phyloP scores from a whole-genome alignment of 2,888 invertebrate species.

The Stramonita haemastoma region DNA sequence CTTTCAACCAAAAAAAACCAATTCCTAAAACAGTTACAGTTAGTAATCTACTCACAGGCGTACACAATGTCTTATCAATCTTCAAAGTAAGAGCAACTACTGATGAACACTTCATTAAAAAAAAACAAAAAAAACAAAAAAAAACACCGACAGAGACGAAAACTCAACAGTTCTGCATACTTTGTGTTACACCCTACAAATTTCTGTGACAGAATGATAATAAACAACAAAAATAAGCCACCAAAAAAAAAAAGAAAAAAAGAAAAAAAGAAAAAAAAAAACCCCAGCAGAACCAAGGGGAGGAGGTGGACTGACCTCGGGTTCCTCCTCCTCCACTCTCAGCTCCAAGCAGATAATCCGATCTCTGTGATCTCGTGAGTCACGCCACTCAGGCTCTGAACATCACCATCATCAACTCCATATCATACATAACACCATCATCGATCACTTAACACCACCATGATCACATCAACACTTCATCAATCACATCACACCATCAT shows the following conservation, averaged over 20 bases:
- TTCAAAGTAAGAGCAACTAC: no score
- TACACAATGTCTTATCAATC: no score
- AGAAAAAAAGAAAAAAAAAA: not conserved
- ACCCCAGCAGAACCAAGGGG: not conserved
- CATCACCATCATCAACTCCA: not conserved
- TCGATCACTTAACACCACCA: no score
- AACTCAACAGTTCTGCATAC: not conserved
- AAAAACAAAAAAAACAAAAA: not conserved
- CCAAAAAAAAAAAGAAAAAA: no score
- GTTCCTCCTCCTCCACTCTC: constrained; percentile 52
- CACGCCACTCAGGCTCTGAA: constrained; percentile 47
- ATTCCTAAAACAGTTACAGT: no score
- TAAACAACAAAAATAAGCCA: no score
- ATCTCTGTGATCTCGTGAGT: constrained; percentile 42
- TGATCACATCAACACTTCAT: not conserved
- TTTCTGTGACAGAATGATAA: no score
- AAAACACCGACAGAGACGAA: not conserved
- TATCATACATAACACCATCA: not conserved
- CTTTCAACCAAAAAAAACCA: no score
- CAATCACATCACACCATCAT: no score
- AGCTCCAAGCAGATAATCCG: not conserved
- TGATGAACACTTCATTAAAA: not conserved
- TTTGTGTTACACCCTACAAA: no score
- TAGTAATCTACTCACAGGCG: no score
- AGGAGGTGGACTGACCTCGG: constrained; percentile 42